These are phyloP conservation scores for Botia almorhae DNA, from an alignment of 2,797 vertebrate species.

Conservation along the genomic window DNA sequence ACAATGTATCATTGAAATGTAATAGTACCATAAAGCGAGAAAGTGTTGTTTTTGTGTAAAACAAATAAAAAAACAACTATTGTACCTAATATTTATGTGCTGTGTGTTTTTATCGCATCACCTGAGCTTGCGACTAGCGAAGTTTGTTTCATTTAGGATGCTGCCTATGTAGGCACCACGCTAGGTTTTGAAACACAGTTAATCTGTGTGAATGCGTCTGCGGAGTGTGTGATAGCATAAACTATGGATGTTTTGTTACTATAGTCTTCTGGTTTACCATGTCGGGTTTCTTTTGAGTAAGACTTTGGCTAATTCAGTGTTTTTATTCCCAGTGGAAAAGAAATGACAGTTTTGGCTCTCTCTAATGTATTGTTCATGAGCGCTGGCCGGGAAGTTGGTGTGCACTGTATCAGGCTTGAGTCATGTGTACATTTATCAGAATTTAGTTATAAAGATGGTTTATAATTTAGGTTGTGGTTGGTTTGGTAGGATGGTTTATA, in stretches of 20 bases:
- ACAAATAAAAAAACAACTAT: too few species aligned
- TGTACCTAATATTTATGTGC: too few species aligned
- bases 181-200: neutral
- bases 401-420: slow-evolving; percentile 31
- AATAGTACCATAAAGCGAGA: too few species aligned
- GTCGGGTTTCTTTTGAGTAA: slow-evolving; percentile 4
- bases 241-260: slow-evolving; percentile 24
- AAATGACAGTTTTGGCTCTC: slow-evolving; percentile 8
- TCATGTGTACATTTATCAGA: slow-evolving; percentile 45
- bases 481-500: too few species aligned
- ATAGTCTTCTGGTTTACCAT: slow-evolving; percentile 9
- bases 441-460: slow-evolving; percentile 12
- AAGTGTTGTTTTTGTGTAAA: too few species aligned
- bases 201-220: neutral
- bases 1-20: too few species aligned
- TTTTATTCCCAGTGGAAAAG: slow-evolving; percentile 24
- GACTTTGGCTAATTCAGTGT: slow-evolving; percentile 9
- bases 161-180: neutral
- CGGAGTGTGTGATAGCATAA: neutral
- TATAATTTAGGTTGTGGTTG: too few species aligned
- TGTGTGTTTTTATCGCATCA: too few species aligned
- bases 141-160: neutral
- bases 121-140: neutral
- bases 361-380: slow-evolving; percentile 43
- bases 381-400: slow-evolving; percentile 6